These are phyloP conservation scores for Eupithecia vulgata DNA, from an alignment of 2,888 invertebrate species.

Conservation along the genomic window DNA sequence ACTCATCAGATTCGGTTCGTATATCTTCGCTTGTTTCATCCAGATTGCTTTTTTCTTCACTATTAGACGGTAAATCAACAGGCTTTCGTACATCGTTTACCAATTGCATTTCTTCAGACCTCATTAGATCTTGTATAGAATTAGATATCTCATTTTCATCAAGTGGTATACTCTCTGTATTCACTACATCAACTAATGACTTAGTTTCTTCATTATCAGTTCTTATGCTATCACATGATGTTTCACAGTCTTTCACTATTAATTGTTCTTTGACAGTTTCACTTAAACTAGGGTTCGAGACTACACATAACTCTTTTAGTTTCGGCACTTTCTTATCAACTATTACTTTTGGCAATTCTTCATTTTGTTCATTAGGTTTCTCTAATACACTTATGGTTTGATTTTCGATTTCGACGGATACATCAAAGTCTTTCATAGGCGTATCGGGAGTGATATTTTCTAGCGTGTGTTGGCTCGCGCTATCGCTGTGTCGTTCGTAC, in stretches of 20 bases:
- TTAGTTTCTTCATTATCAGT: conserved; percentile 75
- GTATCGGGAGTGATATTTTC: conserved; percentile 78
- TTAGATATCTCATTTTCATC: conserved; percentile 54
- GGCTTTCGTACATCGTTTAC: conserved; percentile 21
- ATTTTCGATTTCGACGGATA: conserved; percentile 53
- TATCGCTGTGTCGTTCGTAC: conserved; percentile 76
- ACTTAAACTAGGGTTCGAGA: conserved; percentile 76
- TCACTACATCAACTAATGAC: conserved; percentile 72
- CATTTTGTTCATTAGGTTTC: conserved; percentile 49
- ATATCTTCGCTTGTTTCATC: conserved; percentile 33
- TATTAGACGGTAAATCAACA: conserved; percentile 32
- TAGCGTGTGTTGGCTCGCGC: conserved; percentile 73
- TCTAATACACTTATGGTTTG: conserved; percentile 42
- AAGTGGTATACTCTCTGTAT: conserved; percentile 49
- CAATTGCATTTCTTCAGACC: conserved; percentile 19
- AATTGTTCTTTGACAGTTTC: conserved; percentile 65
- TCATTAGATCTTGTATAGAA: conserved; percentile 42
- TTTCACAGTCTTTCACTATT: conserved; percentile 76
- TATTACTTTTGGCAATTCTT: conserved; percentile 74
- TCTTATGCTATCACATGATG: conserved; percentile 75
- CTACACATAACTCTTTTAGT: conserved; percentile 74
- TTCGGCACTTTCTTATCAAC: conserved; percentile 71
- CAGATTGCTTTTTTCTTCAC: conserved; percentile 27
- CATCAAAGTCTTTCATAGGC: conserved; percentile 69
- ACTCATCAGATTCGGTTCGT: conserved; percentile 29